phyloP scores from a whole-genome alignment of 2,113 vertebrate species.

The pig (Sus scrofa) region T2T-Sscrofa CM000817.6:83182501-83183000 shows the following conservation, averaged over 20 bases:
- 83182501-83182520: neutral
- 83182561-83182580: neutral
- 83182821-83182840: too few relatives aligned
- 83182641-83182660: conserved; percentile 24
- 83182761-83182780: too few relatives aligned
- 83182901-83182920: too few relatives aligned
- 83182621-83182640: neutral
- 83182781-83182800: too few relatives aligned
- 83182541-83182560: neutral
- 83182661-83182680: neutral
- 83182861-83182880: too few relatives aligned
- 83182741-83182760: conserved; percentile 25
- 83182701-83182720: neutral
- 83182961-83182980: too few relatives aligned
- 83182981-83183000: conserved; percentile 38
- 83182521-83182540: neutral
- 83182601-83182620: neutral
- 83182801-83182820: too few relatives aligned
- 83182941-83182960: too few relatives aligned
- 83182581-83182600: neutral
- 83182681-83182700: neutral
- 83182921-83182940: too few relatives aligned
- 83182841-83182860: too few relatives aligned
- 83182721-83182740: neutral
- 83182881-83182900: too few relatives aligned